Percentiles rank a stretch among this genome's conserved stretches.
These are phyloP conservation scores for Xestia sexstrigata DNA, from an alignment of 2,888 invertebrate genomes.

Conservation along the genomic window DNA sequence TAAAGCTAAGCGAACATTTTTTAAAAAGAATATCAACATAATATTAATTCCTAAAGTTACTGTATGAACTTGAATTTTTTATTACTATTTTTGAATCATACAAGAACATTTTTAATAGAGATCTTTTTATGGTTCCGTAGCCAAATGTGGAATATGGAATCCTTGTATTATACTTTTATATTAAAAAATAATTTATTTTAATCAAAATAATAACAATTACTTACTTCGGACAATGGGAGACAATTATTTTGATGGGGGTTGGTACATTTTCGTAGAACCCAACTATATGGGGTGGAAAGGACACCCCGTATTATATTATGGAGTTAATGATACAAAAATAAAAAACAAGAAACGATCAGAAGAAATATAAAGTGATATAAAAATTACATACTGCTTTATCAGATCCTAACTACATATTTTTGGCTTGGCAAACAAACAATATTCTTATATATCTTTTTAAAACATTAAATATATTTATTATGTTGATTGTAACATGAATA, in stretches of 20 bases:
- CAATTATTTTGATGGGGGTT: not conserved
- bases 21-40: not conserved
- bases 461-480: conserved; percentile 29
- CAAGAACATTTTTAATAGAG: not conserved
- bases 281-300: not conserved
- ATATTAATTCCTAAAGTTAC: not conserved
- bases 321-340: not conserved
- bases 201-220: not conserved
- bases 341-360: not conserved
- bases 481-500: conserved; percentile 36
- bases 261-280: not conserved
- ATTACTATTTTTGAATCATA: not conserved
- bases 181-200: too few species aligned
- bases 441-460: not conserved
- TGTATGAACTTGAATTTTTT: not conserved
- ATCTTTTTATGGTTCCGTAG: not conserved
- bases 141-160: not conserved
- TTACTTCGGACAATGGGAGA: not conserved
- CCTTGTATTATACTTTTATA: not conserved
- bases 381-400: not conserved
- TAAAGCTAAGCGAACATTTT: conserved; percentile 3
- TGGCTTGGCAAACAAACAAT: not conserved
- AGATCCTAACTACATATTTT: conserved; percentile 4
- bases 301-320: not conserved
- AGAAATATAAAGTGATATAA: not conserved